These are phyloP conservation scores for Mythimna lalbum DNA, from an alignment of 2,888 invertebrate species.

Conservation along the genomic window DNA sequence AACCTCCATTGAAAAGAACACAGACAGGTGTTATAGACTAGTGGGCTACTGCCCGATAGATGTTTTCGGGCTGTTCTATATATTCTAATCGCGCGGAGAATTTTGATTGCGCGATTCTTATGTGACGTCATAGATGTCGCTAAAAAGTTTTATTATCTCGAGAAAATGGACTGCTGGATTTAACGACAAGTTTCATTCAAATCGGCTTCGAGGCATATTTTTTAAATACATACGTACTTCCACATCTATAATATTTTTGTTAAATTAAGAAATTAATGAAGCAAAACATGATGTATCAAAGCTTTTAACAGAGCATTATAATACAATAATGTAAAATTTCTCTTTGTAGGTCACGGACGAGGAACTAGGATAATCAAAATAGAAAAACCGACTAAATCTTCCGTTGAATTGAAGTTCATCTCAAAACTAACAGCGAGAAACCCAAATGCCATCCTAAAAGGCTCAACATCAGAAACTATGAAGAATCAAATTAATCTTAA, in stretches of 20 bases:
- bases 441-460: conserved; percentile 1
- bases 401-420: conserved; percentile 70
- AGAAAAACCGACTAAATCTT: conserved; percentile 60
- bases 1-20: no score
- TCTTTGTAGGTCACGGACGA: conserved; percentile 70
- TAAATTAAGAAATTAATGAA: not conserved
- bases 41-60: no score
- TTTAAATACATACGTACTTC: not conserved
- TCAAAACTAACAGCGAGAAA: conserved; percentile 48
- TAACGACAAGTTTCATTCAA: not conserved
- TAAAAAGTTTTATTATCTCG: not conserved
- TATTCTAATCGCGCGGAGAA: no score
- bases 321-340: conserved; percentile 62
- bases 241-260: not conserved
- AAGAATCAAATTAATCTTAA: conserved; percentile 72
- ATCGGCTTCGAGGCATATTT: not conserved
- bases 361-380: conserved; percentile 68
- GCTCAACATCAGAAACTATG: conserved; percentile 33
- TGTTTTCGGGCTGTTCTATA: no score
- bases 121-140: no score
- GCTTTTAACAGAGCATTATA: conserved; percentile 8
- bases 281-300: not conserved
- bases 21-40: no score
- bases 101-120: no score
- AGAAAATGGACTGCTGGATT: not conserved